phyloP scores from a whole-genome alignment of 2,113 vertebrate species.

The Chauna torquata region DNA sequence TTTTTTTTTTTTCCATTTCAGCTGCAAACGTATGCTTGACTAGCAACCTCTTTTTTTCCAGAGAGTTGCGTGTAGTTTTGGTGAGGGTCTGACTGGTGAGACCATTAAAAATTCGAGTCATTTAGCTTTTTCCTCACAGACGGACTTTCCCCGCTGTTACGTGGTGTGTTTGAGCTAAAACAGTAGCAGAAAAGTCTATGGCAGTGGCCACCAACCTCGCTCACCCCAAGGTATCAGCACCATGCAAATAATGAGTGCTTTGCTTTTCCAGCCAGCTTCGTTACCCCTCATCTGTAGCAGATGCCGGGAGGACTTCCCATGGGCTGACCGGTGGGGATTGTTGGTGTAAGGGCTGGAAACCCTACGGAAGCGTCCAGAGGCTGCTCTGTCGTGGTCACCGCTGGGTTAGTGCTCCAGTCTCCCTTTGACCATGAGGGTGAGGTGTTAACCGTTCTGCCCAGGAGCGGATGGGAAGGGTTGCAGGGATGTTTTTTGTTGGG shows the following conservation, averaged over 20 bases:
- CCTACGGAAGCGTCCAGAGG: not conserved
- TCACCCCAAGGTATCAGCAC: not conserved
- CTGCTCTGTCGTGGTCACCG: accelerated
- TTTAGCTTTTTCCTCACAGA: not conserved
- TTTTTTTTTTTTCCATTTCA: not conserved
- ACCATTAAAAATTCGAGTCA: not conserved
- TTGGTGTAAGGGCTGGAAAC: not conserved
- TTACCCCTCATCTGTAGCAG: not conserved
- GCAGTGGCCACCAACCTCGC: not conserved
- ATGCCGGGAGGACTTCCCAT: not conserved
- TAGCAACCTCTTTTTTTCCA: not conserved
- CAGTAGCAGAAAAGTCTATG: not conserved
- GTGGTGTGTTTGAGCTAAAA: not conserved
- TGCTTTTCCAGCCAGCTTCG: not conserved
- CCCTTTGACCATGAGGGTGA: not conserved
- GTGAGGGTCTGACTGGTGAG: not conserved
- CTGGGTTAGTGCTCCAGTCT: not conserved
- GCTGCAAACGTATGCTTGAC: not conserved
- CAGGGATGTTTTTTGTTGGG: not conserved
- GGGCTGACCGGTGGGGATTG: not conserved
- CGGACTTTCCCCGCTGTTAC: not conserved
- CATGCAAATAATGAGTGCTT: not conserved
- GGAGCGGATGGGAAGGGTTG: not conserved
- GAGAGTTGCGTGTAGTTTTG: not conserved
- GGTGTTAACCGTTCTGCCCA: not conserved